Percentiles rank a stretch among this genome's conserved stretches.
These are phyloP conservation scores for Papilio aristodemus DNA, from an alignment of 1,140 invertebrate species.

Conservation along the genomic window DNA sequence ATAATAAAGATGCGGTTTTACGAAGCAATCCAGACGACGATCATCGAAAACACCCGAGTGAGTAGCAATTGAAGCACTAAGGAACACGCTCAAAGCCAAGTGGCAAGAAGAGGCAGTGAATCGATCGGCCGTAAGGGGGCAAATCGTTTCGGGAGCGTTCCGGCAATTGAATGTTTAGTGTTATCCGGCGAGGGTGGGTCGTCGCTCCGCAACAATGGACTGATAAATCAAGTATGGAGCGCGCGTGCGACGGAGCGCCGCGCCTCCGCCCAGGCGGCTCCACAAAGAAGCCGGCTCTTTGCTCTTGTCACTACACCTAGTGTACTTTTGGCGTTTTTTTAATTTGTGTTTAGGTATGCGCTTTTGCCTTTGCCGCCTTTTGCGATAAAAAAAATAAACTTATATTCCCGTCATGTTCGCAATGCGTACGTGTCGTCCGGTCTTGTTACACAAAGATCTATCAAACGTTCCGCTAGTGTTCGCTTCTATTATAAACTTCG, in stretches of 20 bases:
- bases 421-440: conserved; percentile 24
- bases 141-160: conserved; percentile 71
- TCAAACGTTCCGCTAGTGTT: conserved; percentile 10
- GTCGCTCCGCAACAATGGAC: conserved; percentile 71
- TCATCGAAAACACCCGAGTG: conserved; percentile 25
- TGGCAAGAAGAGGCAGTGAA: conserved; percentile 56
- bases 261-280: conserved; percentile 42
- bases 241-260: conserved; percentile 62
- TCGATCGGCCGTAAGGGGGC: conserved; percentile 63
- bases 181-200: conserved; percentile 64
- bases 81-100: conserved; percentile 37
- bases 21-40: conserved; percentile 21
- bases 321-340: conserved; percentile 35
- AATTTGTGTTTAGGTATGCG: conserved; percentile 28
- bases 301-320: conserved; percentile 34
- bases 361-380: conserved; percentile 8
- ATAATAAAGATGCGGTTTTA: conserved; percentile 13
- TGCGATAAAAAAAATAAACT: not conserved
- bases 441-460: not conserved
- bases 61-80: conserved; percentile 25
- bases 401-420: conserved; percentile 25
- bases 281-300: conserved; percentile 62
- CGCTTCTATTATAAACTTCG: not conserved
- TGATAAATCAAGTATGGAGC: conserved; percentile 77
- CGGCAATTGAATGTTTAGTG: conserved; percentile 72